Base-by-base conservation (phyloP, 2,113 vertebrate species). In the Mormyrus lacerda region DNA sequence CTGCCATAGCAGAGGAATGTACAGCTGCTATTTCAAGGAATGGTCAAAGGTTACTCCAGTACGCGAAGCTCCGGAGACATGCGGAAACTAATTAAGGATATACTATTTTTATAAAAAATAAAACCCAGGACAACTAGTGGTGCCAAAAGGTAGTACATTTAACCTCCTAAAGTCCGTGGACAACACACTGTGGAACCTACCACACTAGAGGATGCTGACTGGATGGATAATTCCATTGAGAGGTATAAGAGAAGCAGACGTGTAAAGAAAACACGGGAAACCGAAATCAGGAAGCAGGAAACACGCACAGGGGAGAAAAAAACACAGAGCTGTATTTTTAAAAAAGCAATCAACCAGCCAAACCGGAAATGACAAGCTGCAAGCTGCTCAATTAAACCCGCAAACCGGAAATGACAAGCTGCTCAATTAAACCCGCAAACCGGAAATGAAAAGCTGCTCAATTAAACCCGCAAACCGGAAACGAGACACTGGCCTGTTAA, bases 11-110 rank as follows among this genome's bases (percentile, higher is more conserved):
- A 84, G 82, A 39, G 9, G 82, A 84, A 45, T 44, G 45, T 47
- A 84, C 82, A 84, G 44, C 39, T 84, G 21, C 39, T 84, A 45
- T 84, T 84, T 84, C 82, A 84, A 47, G 82, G 82, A 45, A 47
- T 11, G 82, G 82, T 84, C 44, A 84, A 47, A 84, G 21, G 39
- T 84, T 84, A 84, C 44, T 47, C 82, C 82, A 24, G 19, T n/a
- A 84, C 21, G 82, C 8, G 19, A 24, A 47, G 76, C 44, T n/a
- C 42, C 19, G 9, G 79, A 47, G 44, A 84, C 42, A 39, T n/a
- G 44, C 42, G 44, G 42, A 84, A 84, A 47, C 73, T 42, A 79
- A 79, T 79, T 79, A 79, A 79, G 73, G 73, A 4, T 39, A 42
- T 79, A 42, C 73, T 79, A 79, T 42, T 79, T 39, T 42, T 79